Evolutionary conservation across 1,140 invertebrate genomes (phyloP).

Genomic region (Condylostylus longicornis): DNA sequence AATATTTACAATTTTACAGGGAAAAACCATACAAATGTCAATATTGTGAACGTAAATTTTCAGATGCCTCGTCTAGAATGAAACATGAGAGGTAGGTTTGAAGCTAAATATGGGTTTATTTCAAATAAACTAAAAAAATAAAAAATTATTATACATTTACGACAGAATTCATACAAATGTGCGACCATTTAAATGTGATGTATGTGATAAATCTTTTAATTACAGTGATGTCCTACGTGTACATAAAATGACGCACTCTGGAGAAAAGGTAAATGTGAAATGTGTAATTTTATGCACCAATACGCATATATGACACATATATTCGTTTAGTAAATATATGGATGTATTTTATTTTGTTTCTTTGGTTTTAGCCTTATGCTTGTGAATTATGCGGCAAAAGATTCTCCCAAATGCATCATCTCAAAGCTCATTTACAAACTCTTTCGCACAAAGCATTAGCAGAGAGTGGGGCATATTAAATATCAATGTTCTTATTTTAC

Average conservation of each 20-base stretch:
- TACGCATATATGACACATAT: not conserved
- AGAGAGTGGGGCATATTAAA: no score
- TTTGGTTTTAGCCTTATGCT: slow-evolving; percentile 5
- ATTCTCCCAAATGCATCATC: slow-evolving; percentile 25
- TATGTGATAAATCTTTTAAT: slow-evolving; percentile 56
- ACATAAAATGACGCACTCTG: slow-evolving; percentile 35
- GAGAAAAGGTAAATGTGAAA: slow-evolving; percentile 16
- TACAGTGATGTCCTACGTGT: slow-evolving; percentile 45
- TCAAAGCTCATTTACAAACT: slow-evolving; percentile 25
- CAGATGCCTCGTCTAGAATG: slow-evolving; percentile 40
- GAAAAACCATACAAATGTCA: slow-evolving; percentile 48
- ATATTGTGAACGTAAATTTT: slow-evolving; percentile 50
- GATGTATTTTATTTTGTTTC: not conserved
- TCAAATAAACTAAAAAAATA: not conserved
- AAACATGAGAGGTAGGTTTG: slow-evolving; percentile 38
- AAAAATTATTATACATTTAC: not conserved
- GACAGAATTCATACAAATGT: slow-evolving; percentile 55
- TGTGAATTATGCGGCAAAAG: slow-evolving; percentile 22
- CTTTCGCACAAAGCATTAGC: no score
- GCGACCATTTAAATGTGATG: slow-evolving; percentile 49
- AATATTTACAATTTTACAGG: no score
- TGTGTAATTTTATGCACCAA: not conserved
- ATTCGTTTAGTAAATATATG: not conserved
- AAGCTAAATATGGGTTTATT: not conserved
- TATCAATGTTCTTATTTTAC: no score